phyloP scores from a whole-genome alignment of 2,797 vertebrate genomes.

The Danio kyathit region DNA sequence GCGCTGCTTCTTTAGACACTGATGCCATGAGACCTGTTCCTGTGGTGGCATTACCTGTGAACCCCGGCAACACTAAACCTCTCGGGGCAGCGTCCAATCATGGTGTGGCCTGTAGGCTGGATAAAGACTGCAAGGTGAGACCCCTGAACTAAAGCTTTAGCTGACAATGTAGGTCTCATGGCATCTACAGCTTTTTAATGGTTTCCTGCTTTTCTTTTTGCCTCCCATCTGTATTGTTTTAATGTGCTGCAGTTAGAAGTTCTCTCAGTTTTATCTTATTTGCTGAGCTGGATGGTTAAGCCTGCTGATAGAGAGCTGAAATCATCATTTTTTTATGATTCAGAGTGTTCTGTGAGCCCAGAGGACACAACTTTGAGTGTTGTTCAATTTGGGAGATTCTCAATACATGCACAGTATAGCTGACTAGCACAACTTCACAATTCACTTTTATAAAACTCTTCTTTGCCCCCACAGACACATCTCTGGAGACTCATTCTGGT shows the following conservation, averaged over 20 bases:
- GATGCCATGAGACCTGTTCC: slow-evolving; percentile 80
- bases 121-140: slow-evolving; percentile 91
- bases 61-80: slow-evolving; percentile 72
- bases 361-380: background rate
- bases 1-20: slow-evolving; percentile 83
- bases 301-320: slow-evolving; percentile 1
- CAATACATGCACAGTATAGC: background rate
- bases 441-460: background rate
- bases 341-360: background rate
- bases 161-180: background rate
- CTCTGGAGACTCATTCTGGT: too few species aligned
- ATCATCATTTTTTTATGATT: background rate
- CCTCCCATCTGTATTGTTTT: background rate
- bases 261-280: background rate
- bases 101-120: slow-evolving; percentile 80
- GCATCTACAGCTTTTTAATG: background rate
- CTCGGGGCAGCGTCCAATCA: slow-evolving; percentile 76
- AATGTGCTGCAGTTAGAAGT: slow-evolving; percentile 1
- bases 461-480: background rate
- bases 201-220: background rate
- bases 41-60: slow-evolving; percentile 72
- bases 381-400: slow-evolving; percentile 13
- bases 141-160: background rate
- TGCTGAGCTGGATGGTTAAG: slow-evolving; percentile 1
- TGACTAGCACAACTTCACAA: background rate